Conservation (phyloP, 53 echinoderm and acorn worm species). For the Zoroaster sp. region DNA sequence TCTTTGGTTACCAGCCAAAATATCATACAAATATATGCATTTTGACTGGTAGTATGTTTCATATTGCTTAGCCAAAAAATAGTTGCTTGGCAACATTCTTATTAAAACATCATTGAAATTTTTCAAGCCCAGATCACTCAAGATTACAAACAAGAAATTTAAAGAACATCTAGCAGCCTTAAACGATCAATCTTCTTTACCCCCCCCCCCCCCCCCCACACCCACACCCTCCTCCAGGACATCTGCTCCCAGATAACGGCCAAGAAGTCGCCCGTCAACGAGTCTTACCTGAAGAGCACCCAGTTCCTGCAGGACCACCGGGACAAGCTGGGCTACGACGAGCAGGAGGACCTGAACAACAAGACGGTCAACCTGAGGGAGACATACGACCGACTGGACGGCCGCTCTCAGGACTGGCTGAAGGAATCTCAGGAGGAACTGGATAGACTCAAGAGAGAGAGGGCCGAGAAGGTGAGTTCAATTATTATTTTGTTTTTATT, state of each 20-base stretch:
- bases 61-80: too few relatives aligned
- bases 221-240: conserved; percentile 56
- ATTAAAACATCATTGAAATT: too few relatives aligned
- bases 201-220: too few relatives aligned
- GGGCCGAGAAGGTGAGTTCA: conserved; percentile 75
- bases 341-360: conserved; percentile 71
- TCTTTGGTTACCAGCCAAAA: too few relatives aligned
- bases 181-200: too few relatives aligned
- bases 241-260: conserved; percentile 69
- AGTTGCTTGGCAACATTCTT: too few relatives aligned
- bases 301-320: conserved; percentile 91
- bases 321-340: conserved; percentile 77
- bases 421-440: conserved; percentile 74
- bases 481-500: not conserved
- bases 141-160: too few relatives aligned
- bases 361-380: conserved; percentile 70
- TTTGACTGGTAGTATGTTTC: too few relatives aligned
- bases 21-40: too few relatives aligned
- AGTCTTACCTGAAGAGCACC: conserved; percentile 80
- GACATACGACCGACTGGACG: conserved; percentile 70
- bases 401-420: conserved; percentile 68
- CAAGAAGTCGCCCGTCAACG: conserved; percentile 87
- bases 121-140: too few relatives aligned
- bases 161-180: too few relatives aligned
- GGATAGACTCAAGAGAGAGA: conserved; percentile 74